Conservation (phyloP, 1,140 invertebrate species). For the Lasioglossum baleicum region DNA sequence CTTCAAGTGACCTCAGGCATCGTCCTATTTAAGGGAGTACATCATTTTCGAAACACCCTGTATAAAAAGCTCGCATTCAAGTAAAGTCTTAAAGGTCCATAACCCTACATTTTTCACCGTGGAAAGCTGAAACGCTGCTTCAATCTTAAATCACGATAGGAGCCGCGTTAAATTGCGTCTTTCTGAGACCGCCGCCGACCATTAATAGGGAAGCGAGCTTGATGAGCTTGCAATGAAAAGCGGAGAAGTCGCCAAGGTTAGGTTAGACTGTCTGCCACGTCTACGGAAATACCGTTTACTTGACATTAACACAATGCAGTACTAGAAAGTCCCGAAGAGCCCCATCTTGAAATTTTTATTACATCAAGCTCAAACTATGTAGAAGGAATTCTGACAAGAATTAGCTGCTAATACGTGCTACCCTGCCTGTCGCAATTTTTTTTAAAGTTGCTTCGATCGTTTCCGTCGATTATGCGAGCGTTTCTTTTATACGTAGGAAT, state of each 20-base stretch:
- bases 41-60: no score
- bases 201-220: conserved; percentile 77
- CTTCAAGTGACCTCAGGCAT: no score
- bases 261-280: background rate
- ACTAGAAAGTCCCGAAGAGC: no score
- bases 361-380: no score
- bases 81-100: background rate
- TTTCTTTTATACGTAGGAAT: background rate
- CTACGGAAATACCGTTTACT: background rate
- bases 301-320: no score
- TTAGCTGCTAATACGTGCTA: no score
- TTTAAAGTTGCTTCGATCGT: no score
- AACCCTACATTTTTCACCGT: background rate
- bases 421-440: no score
- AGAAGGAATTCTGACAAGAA: no score
- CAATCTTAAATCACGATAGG: conserved; percentile 34
- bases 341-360: no score
- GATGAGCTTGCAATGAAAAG: conserved; percentile 60
- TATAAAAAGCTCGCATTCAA: background rate
- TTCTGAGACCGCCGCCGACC: conserved; percentile 58
- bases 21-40: no score
- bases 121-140: background rate
- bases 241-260: conserved; percentile 1
- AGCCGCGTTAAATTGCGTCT: conserved; percentile 53
- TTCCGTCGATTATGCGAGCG: background rate